Evolutionary conservation across 1,140 invertebrate species (phyloP), one percentile per base, ranked within the genome.

Genomic region (Pseudomyrmex flavicornis): DNA sequence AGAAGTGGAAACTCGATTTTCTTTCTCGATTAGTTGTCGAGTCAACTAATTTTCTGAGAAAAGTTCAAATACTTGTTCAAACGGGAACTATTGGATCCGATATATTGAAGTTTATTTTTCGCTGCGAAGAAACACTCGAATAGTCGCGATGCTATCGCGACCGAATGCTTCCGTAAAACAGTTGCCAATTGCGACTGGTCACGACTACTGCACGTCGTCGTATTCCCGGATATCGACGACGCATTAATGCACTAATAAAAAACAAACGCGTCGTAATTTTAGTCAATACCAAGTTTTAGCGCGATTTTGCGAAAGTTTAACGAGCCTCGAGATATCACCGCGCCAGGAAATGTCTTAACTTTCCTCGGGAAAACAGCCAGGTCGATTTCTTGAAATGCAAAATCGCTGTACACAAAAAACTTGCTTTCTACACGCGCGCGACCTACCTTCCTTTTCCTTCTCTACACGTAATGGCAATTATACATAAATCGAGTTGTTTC

Each of bases 251-350:
- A 35, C 35, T 35, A 35, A 35, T 35, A 35, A 69, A 65, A 69
- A 79, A 48, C 9, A 7, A 4, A n/a, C 26, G 35, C 35, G 35
- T 35, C 35, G 35, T 35, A 35, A 35, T 35, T 35, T 35, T 35
- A 35, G 35, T 35, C 35, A 35, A 7, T 35, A 35, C 35, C 35
- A 35, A 35, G 5, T n/a, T 66, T 10, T 9, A 58, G 7, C 52
- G n/a, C 22, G 58, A 58, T 58, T 69, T 79, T 56, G 20, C 22
- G 2, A 26, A 48, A 79, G 20, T 69, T 79, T 69, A 79, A 79
- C 65, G 15, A 48, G 44, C 7, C 54, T 79, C 1, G 15, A 56
- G 44, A 13, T 69, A 79, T 54, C 58, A 8, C 10, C 52, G 4
- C 5, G 9, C 20, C 4, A 7, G 5, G 35, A 58, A 69, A 70